Percentiles rank a stretch among this genome's conserved stretches.
phyloP scores from a whole-genome alignment of 2,797 vertebrate species.

The Pangasius djambal region DNA sequence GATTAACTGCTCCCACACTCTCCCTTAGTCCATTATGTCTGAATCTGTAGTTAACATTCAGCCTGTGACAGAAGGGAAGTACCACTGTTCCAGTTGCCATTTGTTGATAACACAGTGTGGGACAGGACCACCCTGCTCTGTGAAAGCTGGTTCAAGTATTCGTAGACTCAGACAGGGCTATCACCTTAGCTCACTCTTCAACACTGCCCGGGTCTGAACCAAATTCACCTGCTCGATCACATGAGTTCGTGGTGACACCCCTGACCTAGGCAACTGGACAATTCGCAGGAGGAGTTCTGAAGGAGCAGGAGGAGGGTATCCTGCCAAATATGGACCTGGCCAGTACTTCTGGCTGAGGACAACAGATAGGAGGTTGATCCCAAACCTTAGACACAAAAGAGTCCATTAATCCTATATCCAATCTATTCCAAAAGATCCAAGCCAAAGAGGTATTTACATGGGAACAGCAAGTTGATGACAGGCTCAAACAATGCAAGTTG shows the following conservation, averaged over 20 bases:
- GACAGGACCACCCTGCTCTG: background rate
- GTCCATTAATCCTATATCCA: background rate
- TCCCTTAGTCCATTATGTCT: conserved; percentile 52
- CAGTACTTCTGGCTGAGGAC: background rate
- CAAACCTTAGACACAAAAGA: background rate
- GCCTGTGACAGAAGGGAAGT: conserved; percentile 72
- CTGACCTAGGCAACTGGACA: background rate
- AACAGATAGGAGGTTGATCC: background rate
- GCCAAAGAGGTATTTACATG: background rate
- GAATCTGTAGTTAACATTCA: conserved; percentile 98
- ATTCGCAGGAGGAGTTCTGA: background rate
- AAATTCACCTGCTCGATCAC: background rate
- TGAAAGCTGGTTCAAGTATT: conserved; percentile 16
- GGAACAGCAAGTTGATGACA: background rate
- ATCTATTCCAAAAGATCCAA: background rate
- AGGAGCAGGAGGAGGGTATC: background rate
- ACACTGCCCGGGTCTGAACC: background rate
- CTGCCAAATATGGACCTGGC: background rate
- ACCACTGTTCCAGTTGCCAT: conserved; percentile 15
- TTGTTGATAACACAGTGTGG: conserved; percentile 19
- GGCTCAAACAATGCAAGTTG: background rate
- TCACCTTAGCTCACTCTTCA: background rate
- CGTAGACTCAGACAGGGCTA: background rate
- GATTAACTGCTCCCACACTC: background rate
- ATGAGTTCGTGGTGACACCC: background rate